Evolutionary conservation across 2,888 invertebrate genomes (phyloP).

Genomic region (Xestia sexstrigata): DNA sequence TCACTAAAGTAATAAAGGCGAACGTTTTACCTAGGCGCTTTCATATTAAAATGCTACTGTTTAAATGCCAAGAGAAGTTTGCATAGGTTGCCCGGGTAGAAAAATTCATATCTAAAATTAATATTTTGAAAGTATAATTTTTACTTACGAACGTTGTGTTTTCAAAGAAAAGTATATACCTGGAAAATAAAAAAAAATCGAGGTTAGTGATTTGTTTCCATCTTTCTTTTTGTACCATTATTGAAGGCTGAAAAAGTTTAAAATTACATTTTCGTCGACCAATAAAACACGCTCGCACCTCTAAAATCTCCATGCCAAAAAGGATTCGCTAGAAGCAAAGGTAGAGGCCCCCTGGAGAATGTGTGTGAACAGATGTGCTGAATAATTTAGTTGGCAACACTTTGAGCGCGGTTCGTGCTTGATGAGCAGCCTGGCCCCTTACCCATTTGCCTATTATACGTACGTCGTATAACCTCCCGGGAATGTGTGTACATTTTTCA

Average conservation of each 20-base stretch:
- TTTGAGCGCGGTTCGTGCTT: constrained; percentile 71
- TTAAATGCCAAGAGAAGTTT: constrained; percentile 27
- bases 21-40: constrained; percentile 21
- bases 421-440: constrained; percentile 68
- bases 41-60: constrained; percentile 8
- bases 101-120: constrained; percentile 9
- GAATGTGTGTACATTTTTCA: constrained; percentile 64
- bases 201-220: neutral
- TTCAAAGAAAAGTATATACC: constrained; percentile 3
- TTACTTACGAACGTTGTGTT: neutral
- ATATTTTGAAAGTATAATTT: constrained; percentile 1
- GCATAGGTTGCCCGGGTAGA: neutral
- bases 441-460: constrained; percentile 65
- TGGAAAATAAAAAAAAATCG: neutral
- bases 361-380: constrained; percentile 75
- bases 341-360: constrained; percentile 67
- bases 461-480: constrained; percentile 46
- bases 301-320: constrained; percentile 76
- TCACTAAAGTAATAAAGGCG: constrained; percentile 38
- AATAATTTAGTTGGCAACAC: constrained; percentile 81
- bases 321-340: constrained; percentile 65
- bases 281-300: neutral
- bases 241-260: neutral
- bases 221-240: neutral
- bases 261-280: neutral